phyloP scores from a whole-genome alignment of 2,888 invertebrate genomes.

The Spilarctia lutea region DNA sequence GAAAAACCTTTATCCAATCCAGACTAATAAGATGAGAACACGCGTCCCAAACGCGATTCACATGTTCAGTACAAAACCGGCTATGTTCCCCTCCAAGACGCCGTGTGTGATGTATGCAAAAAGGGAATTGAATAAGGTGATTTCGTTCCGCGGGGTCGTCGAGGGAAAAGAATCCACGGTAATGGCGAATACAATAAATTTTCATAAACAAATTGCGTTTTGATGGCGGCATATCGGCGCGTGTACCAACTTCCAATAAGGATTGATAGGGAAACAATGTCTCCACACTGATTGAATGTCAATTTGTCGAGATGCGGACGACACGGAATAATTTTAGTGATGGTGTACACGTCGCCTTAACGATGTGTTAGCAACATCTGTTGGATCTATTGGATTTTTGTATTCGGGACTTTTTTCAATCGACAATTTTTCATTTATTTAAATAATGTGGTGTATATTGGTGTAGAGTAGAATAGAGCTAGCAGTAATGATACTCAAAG shows the following conservation, averaged over 20 bases:
- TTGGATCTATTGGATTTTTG: slow-evolving; percentile 43
- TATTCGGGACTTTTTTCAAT: slow-evolving; percentile 28
- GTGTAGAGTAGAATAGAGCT: not conserved
- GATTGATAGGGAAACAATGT: slow-evolving; percentile 86
- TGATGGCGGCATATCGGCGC: slow-evolving; percentile 83
- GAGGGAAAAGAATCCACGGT: slow-evolving; percentile 84
- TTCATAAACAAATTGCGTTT: slow-evolving; percentile 87
- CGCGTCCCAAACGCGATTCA: slow-evolving; percentile 83
- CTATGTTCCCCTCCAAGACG: slow-evolving; percentile 76
- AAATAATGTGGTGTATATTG: not conserved
- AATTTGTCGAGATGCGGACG: slow-evolving; percentile 73
- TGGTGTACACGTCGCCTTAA: slow-evolving; percentile 78
- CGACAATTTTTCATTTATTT: not conserved
- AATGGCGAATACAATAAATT: slow-evolving; percentile 87
- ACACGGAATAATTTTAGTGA: slow-evolving; percentile 74
- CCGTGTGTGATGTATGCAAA: slow-evolving; percentile 86
- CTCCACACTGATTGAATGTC: slow-evolving; percentile 85
- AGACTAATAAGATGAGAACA: slow-evolving; percentile 84
- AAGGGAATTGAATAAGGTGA: slow-evolving; percentile 87
- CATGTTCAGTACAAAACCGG: slow-evolving; percentile 83
- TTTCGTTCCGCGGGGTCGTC: slow-evolving; percentile 83
- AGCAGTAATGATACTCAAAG: not conserved
- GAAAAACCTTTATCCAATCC: slow-evolving; percentile 81
- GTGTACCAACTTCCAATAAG: slow-evolving; percentile 83
- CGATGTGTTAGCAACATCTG: slow-evolving; percentile 71